These are phyloP conservation scores for Lutraria rhynchaena DNA, from an alignment of 1,140 invertebrate species.

Conservation along the genomic window DNA sequence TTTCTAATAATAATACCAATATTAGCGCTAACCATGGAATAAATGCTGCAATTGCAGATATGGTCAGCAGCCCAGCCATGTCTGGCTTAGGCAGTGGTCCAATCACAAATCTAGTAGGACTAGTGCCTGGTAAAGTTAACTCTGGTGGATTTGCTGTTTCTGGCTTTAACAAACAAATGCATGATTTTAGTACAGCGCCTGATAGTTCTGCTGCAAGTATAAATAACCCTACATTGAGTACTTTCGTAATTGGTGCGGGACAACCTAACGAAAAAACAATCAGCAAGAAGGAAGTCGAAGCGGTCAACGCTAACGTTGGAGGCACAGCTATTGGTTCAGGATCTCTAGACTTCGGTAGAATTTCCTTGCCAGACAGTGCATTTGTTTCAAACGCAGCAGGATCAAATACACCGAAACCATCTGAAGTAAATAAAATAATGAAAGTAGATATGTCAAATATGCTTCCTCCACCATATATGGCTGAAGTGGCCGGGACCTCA, in stretches of 20 bases:
- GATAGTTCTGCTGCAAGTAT: too few species aligned
- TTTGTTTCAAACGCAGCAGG: neutral
- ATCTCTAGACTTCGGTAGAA: neutral
- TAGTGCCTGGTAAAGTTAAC: neutral
- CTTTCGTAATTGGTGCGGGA: conserved; percentile 4
- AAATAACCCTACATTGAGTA: too few species aligned
- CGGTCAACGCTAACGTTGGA: neutral
- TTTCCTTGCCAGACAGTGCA: conserved; percentile 25
- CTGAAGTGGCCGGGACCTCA: neutral
- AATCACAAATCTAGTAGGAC: conserved; percentile 33
- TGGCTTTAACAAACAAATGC: neutral
- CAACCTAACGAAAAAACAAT: conserved; percentile 13
- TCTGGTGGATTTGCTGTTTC: conserved; percentile 1
- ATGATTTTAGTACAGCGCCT: too few species aligned
- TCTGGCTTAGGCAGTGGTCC: conserved; percentile 28
- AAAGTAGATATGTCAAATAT: conserved; percentile 32
- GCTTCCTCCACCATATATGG: conserved; percentile 28
- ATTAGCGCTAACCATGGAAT: neutral
- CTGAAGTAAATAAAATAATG: neutral
- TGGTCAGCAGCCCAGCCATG: neutral
- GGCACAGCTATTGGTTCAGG: conserved; percentile 18
- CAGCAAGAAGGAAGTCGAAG: neutral
- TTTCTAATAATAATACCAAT: conserved; percentile 2
- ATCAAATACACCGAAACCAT: neutral
- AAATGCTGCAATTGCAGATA: conserved; percentile 38